These are phyloP conservation scores for Notiomystis cincta DNA, from an alignment of 2,113 vertebrate species.

Conservation along the genomic window DNA sequence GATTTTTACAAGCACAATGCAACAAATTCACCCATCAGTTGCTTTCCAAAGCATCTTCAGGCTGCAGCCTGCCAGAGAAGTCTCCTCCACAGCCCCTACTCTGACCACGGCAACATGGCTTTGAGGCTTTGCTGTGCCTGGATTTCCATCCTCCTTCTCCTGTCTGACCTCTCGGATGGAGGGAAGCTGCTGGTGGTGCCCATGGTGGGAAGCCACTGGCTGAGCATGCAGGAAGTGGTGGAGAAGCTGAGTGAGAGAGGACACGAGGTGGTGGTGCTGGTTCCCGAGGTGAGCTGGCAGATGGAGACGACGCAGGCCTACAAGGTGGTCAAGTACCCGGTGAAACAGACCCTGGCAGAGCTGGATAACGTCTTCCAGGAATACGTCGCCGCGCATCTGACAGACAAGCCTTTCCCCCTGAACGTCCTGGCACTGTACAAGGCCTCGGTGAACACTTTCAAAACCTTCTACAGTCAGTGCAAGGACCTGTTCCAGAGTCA, in stretches of 20 bases:
- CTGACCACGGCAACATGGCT: not conserved
- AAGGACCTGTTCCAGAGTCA: constrained; percentile 14
- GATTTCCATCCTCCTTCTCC: not conserved
- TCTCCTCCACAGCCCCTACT: not conserved
- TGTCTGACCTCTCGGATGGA: not conserved
- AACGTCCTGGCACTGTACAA: not conserved
- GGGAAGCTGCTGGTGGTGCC: not conserved
- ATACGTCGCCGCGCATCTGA: accelerated
- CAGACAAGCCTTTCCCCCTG: not conserved
- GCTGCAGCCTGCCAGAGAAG: no score
- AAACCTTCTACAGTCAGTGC: not conserved
- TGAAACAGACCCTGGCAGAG: not conserved
- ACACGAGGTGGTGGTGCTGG: not conserved
- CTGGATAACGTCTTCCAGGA: not conserved
- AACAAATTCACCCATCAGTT: not conserved
- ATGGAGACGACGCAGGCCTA: not conserved
- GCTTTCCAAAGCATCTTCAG: not conserved
- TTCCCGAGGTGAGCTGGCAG: not conserved
- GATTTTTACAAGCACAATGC: not conserved
- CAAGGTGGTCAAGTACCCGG: not conserved
- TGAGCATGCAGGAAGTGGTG: not conserved
- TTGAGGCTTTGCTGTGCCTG: not conserved
- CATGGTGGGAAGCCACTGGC: not conserved
- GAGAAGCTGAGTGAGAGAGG: not conserved
- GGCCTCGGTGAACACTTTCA: accelerated